A percentile compares a stretch with the other conserved stretches of the same genome.
Evolutionary conservation across 2,113 vertebrate species (phyloP).

Genomic region (Lepidothrix coronata): DNA sequence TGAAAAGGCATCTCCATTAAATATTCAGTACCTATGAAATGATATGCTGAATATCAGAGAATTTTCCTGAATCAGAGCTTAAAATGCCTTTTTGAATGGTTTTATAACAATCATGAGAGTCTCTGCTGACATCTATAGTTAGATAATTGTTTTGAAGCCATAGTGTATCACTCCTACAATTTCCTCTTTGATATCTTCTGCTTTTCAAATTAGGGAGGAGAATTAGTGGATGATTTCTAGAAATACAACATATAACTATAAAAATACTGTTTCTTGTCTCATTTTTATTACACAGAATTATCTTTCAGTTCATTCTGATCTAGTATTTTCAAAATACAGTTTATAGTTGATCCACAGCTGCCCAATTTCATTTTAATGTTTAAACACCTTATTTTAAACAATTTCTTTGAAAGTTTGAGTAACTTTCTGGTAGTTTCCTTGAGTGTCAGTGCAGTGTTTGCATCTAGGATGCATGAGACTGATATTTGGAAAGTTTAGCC

Average conservation of each 20-base stretch:
- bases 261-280: not conserved
- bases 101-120: not conserved
- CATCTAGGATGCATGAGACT: not conserved
- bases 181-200: not conserved
- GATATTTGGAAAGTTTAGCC: not conserved
- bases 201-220: not conserved
- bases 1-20: not conserved
- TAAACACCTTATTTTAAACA: not conserved
- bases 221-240: not conserved
- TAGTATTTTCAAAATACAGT: not conserved
- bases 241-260: not conserved
- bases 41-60: not conserved
- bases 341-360: not conserved
- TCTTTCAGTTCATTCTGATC: not conserved
- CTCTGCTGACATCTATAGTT: not conserved
- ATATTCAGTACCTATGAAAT: not conserved
- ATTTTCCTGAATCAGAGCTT: not conserved
- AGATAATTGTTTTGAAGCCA: not conserved
- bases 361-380: not conserved
- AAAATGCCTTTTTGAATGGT: not conserved
- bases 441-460: not conserved
- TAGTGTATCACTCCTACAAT: not conserved
- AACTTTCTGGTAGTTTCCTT: not conserved
- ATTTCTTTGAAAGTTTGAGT: not conserved
- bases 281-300: not conserved